These are phyloP conservation scores for Drosophila quadrilineata DNA, from an alignment of 1,140 invertebrate species.

Conservation along the genomic window DNA sequence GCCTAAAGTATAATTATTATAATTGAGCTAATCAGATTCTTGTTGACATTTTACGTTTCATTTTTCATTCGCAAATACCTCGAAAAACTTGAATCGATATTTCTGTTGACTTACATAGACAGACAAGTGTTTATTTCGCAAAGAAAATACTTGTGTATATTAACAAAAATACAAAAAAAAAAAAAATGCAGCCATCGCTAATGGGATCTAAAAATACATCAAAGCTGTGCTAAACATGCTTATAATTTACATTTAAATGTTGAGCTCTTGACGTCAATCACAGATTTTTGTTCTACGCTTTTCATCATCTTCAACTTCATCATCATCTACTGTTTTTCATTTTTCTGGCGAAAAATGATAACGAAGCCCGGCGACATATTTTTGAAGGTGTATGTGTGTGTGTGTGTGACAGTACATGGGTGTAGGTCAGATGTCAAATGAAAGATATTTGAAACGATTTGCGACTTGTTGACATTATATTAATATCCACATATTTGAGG, in stretches of 20 bases:
- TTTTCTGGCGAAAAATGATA: constrained; percentile 14
- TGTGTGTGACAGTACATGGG: background rate
- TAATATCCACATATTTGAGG: too few species aligned
- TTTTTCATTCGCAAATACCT: background rate
- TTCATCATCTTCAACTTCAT: constrained; percentile 15
- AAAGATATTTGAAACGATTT: constrained; percentile 3
- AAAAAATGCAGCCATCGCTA: constrained; percentile 3
- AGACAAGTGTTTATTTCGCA: constrained; percentile 3
- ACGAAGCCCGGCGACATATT: constrained; percentile 15
- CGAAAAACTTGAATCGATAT: constrained; percentile 1
- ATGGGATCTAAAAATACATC: constrained; percentile 39
- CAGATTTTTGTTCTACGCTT: constrained; percentile 30
- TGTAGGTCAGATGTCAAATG: constrained; percentile 16
- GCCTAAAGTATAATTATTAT: too few species aligned
- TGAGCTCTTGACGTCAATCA: constrained; percentile 53
- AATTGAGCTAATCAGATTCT: background rate
- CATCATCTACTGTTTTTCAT: constrained; percentile 4
- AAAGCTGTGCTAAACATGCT: constrained; percentile 32
- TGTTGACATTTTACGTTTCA: background rate
- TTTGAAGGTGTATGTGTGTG: background rate
- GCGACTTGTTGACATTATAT: background rate
- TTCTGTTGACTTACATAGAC: constrained; percentile 19
- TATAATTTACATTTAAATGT: constrained; percentile 53
- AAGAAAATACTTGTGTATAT: constrained; percentile 11
- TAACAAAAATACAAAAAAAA: too few species aligned